Conservation (phyloP, 2,113 vertebrate genomes). For the Ammodytes dubius region DNA sequence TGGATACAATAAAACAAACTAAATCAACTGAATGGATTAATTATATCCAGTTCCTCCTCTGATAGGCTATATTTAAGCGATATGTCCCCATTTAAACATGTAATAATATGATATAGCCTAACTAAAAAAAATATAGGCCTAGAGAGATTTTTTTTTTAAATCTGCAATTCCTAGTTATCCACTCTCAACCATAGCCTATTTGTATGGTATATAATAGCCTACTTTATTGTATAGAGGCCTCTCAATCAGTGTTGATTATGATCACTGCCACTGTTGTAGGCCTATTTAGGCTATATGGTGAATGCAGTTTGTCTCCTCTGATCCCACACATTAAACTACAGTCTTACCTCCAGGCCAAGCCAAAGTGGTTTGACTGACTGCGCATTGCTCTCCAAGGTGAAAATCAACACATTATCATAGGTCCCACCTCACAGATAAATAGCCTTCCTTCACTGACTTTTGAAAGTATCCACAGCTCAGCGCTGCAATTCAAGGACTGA, state of each 20-base stretch:
- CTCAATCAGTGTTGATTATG: neutral
- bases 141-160: neutral
- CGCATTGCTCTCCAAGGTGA: conserved; percentile 33
- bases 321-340: conserved; percentile 39
- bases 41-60: no score
- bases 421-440: conserved; percentile 48
- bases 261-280: neutral
- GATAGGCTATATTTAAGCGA: no score
- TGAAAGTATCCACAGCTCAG: conserved; percentile 22
- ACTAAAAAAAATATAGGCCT: no score
- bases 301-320: conserved; percentile 39
- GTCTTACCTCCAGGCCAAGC: conserved; percentile 31
- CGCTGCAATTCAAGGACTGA: conserved; percentile 24
- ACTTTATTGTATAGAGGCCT: no score
- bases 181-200: no score
- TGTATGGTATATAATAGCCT: no score
- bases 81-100: no score
- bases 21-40: no score
- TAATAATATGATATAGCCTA: no score
- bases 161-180: no score
- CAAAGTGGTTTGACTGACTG: conserved; percentile 42
- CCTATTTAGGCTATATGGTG: neutral
- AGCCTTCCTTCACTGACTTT: conserved; percentile 21
- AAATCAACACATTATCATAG: conserved; percentile 49
- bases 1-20: no score